Conservation (phyloP, 64 coral and sea anemone genomes). For the Porites lutea region DNA sequence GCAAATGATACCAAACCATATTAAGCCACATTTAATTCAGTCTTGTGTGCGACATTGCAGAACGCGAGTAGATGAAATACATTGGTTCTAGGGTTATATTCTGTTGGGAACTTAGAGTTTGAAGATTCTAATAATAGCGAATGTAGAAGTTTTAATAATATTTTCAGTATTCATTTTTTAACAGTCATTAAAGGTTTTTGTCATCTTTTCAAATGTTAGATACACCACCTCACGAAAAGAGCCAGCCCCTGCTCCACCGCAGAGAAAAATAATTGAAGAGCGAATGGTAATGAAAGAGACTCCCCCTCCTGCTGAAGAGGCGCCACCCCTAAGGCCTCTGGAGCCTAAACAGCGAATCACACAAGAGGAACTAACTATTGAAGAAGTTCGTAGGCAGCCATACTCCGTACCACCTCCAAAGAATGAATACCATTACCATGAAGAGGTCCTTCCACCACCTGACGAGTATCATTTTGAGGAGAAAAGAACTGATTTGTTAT, state of each 20-base stretch:
- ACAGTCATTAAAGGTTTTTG: too few relatives aligned
- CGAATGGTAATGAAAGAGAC: conserved; percentile 59
- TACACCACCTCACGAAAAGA: conserved; percentile 65
- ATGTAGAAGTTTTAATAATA: too few relatives aligned
- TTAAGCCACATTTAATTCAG: too few relatives aligned
- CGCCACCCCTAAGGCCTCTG: conserved; percentile 18
- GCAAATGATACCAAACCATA: too few relatives aligned
- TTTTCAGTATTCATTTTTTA: too few relatives aligned
- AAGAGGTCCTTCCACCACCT: conserved; percentile 40
- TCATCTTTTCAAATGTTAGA: not conserved
- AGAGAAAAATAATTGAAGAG: conserved; percentile 78
- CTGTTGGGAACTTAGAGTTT: too few relatives aligned
- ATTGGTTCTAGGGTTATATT: too few relatives aligned
- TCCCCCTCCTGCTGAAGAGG: conserved; percentile 17
- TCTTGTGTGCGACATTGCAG: too few relatives aligned
- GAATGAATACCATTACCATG: conserved; percentile 34
- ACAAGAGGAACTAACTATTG: conserved; percentile 47
- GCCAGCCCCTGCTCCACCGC: conserved; percentile 46
- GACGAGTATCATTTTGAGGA: conserved; percentile 77
- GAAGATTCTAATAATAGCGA: too few relatives aligned
- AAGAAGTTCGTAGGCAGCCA: conserved; percentile 29
- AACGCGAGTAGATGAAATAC: too few relatives aligned
- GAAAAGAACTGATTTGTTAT: conserved; percentile 57
- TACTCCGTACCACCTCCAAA: conserved; percentile 11
- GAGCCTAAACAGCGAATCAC: conserved; percentile 40